Base-by-base conservation (phyloP, 1,140 invertebrate genomes). In the Euglossa dilemma region DNA sequence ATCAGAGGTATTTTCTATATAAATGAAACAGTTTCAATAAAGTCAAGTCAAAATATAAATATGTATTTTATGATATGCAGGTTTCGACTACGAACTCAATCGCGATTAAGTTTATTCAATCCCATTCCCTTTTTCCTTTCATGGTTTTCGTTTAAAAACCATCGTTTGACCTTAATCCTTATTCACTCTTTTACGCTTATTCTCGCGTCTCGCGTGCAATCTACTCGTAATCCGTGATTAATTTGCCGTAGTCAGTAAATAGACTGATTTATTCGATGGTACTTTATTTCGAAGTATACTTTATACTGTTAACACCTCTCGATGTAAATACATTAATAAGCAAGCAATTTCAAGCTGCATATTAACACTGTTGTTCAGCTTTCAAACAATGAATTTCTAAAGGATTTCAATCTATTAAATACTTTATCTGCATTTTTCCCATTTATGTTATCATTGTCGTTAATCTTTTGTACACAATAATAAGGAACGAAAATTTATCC, bases 221-320 rank as follows among this genome's bases (percentile, higher is more conserved):
- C 45, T 50, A 20, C 45, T 47, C 66, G 45, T 47, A 45, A 23
- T 47, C 5, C 66, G 43, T 45, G 66, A 11, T 67, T 67, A 67
- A 67, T 67, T 67, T 45, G 23, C 20, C 9, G 50, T 47, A 67
- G 43, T 18, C 66, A 25, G 6, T 11, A 20, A 67, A 67, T 50
- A 23, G 18, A 45, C 47, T 67, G 43, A 67, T 67, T 67, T 67
- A 67, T 47, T 47, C 66, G 6, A 36, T 47, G 12, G 7, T 23
- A 67, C 66, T 45, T n/a, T 67, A 67, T 67, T 23, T 67, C 66
- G 6, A 47, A 67, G 8, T 47, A 50, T 67, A 67, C 66, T 47
- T 67, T 47, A 67, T 47, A 56, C 25, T 54, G 47, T 71, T 20
- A 54, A 36, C 69, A 54, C 7, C 36, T 71, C 25, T 28, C n/a